Evolutionary conservation across 30 jellyfish, hydroid and myxozoan genomes (phyloP), one percentile per base, ranked within the genome.

Genomic region (Hydractinia echinata): DNA sequence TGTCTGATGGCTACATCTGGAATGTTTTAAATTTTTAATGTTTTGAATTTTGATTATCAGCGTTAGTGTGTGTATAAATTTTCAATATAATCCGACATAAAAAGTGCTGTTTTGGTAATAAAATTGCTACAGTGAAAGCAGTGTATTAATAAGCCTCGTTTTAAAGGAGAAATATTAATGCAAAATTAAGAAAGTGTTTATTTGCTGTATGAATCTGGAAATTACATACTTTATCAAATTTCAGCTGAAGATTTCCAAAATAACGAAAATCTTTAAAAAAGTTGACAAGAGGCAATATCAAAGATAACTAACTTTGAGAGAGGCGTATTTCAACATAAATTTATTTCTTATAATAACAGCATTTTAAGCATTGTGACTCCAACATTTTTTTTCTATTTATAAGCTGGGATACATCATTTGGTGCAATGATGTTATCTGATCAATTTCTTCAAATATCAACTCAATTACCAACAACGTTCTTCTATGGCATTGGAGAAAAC

Each of bases 401-500:
- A 44, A 93, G 99, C 77, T 87, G 95, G 88, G 94, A 93, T 64
- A 67, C 96, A n/a, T 30, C 89, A 15, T 82, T 81, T 67, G 99
- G 94, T 0, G 94, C 96, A 16, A 54, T 93, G 73, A 86, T 93
- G 44, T 81, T 86, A 56, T 89, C 93, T 39, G 96, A 93, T 54
- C 99, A 93, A 81, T 93, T 81, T 73, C 72, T 93, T 4, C 99
- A 93, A 77, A 64, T 93, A 8, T 93, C 99, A 54, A 84, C 99
- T 0, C 74, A 73, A 76, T 73, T 93, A 14, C 96, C 99, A 10
- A 76, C 97, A 67, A 79, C 60, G 15, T 76, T 87, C 67, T 52
- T 93, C 8, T 93, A 93, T 85, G 96, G 99, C 4, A 87, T 93
- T 70, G 99, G 99, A 10, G 99, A 93, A 77, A 95, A 87, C 60